These are phyloP conservation scores for Lanistes nyassanus DNA, from an alignment of 1,140 invertebrate genomes.

Conservation along the genomic window DNA sequence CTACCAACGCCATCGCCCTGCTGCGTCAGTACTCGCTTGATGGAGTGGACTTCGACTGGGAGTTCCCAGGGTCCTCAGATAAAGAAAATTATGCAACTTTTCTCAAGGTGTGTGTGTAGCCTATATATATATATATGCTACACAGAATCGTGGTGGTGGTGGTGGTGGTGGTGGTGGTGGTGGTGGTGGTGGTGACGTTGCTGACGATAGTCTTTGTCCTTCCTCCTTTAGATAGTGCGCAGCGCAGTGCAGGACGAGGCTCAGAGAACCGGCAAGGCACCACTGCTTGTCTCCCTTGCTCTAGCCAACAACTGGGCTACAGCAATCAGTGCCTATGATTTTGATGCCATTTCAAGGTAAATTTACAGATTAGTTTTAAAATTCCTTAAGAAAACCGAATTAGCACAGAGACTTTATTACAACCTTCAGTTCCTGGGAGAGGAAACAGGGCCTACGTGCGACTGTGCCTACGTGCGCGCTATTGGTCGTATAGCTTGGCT, in stretches of 20 bases:
- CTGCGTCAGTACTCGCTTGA: slow-evolving; percentile 33
- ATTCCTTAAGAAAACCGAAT: no score
- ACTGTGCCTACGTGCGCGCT: no score
- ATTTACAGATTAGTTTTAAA: no score
- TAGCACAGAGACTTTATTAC: no score
- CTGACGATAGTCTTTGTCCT: neutral
- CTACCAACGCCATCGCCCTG: slow-evolving; percentile 29
- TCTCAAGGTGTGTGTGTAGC: slow-evolving; percentile 24
- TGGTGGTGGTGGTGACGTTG: neutral
- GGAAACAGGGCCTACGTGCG: no score
- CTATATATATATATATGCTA: neutral
- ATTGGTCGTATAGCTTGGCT: no score
- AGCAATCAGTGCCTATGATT: slow-evolving; percentile 17
- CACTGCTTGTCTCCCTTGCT: slow-evolving; percentile 29
- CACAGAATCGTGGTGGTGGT: neutral
- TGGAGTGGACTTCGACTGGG: slow-evolving; percentile 48
- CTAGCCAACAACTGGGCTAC: slow-evolving; percentile 22
- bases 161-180: neutral
- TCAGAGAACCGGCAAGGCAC: neutral
- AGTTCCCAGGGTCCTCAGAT: slow-evolving; percentile 30
- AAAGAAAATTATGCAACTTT: slow-evolving; percentile 28
- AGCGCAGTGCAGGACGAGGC: slow-evolving; percentile 20
- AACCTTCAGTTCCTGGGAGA: no score
- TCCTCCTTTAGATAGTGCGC: slow-evolving; percentile 26
- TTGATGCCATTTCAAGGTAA: slow-evolving; percentile 23